These are phyloP conservation scores for Colinus virginianus DNA, from an alignment of 2,113 vertebrate genomes.

Conservation along the genomic window DNA sequence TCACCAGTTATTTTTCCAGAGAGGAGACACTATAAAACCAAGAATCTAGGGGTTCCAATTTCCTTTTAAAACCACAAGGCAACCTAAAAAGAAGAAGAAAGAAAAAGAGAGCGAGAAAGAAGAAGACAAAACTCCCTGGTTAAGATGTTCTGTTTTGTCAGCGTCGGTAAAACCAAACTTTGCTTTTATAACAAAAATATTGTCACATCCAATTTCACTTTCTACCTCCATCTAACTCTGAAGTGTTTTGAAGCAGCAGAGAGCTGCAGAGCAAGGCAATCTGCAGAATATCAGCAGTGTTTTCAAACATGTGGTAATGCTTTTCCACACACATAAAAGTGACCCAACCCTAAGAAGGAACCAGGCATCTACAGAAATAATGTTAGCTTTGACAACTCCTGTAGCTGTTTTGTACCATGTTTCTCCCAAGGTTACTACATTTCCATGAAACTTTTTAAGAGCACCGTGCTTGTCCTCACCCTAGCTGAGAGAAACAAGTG, in stretches of 20 bases:
- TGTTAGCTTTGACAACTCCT: conserved; percentile 84
- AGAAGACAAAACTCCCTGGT: not conserved
- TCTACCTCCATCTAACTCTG: conserved; percentile 75
- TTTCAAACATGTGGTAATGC: conserved; percentile 91
- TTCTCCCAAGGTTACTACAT: conserved; percentile 75
- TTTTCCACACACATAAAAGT: conserved; percentile 88
- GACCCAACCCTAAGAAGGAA: conserved; percentile 78
- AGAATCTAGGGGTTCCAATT: not conserved
- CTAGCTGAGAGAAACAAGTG: not conserved
- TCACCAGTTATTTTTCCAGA: not conserved
- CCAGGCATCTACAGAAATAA: conserved; percentile 76
- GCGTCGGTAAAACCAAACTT: conserved; percentile 78
- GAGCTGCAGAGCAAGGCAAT: conserved; percentile 75
- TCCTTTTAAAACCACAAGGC: conserved; percentile 4
- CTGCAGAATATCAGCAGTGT: conserved; percentile 86
- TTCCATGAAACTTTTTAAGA: conserved; percentile 70
- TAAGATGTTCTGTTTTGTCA: conserved; percentile 53
- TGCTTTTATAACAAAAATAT: conserved; percentile 88
- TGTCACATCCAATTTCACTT: conserved; percentile 89
- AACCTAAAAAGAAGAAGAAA: not conserved
- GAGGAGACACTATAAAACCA: not conserved
- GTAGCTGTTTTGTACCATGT: conserved; percentile 73
- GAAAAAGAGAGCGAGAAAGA: not conserved
- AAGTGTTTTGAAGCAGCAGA: conserved; percentile 85
- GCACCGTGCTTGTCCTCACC: not conserved